These are phyloP conservation scores for Embidobia sp. DNA, from an alignment of 2,888 invertebrate species.

Conservation along the genomic window DNA sequence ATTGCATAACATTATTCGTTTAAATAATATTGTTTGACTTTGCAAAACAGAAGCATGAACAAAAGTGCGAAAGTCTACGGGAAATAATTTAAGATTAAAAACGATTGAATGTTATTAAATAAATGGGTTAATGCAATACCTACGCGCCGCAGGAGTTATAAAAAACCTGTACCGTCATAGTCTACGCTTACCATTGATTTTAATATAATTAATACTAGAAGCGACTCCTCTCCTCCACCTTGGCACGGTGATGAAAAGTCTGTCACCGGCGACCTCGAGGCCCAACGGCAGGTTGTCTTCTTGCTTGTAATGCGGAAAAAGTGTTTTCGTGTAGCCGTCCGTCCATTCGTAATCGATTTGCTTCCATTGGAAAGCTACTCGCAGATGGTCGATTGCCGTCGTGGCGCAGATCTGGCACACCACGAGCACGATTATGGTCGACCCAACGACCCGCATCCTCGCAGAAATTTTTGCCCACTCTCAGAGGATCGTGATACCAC, in stretches of 20 bases:
- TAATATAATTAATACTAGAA: constrained; percentile 88
- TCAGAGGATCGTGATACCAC: constrained; percentile 28
- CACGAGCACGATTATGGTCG: constrained; percentile 54
- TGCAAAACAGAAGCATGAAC: too few relatives aligned
- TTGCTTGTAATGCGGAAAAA: constrained; percentile 79
- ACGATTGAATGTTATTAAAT: too few relatives aligned
- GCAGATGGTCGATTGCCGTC: constrained; percentile 77
- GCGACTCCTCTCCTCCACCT: constrained; percentile 90
- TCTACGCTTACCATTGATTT: constrained; percentile 84
- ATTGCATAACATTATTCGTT: too few relatives aligned
- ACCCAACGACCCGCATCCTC: constrained; percentile 61
- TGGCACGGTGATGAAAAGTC: constrained; percentile 88
- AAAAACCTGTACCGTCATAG: too few relatives aligned
- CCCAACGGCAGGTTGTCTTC: constrained; percentile 89
- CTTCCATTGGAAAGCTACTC: constrained; percentile 88
- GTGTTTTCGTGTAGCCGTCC: constrained; percentile 82
- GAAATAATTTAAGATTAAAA: too few relatives aligned
- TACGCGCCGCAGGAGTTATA: too few relatives aligned
- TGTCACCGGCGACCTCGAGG: constrained; percentile 86
- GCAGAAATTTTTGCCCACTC: constrained; percentile 22
- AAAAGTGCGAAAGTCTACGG: too few relatives aligned
- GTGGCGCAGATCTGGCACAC: constrained; percentile 60
- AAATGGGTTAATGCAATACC: too few relatives aligned
- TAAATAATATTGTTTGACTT: too few relatives aligned
- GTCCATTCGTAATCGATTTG: constrained; percentile 87